Base-by-base conservation (phyloP, 2,888 invertebrate species). In the Sarcophaga rosellei region DNA sequence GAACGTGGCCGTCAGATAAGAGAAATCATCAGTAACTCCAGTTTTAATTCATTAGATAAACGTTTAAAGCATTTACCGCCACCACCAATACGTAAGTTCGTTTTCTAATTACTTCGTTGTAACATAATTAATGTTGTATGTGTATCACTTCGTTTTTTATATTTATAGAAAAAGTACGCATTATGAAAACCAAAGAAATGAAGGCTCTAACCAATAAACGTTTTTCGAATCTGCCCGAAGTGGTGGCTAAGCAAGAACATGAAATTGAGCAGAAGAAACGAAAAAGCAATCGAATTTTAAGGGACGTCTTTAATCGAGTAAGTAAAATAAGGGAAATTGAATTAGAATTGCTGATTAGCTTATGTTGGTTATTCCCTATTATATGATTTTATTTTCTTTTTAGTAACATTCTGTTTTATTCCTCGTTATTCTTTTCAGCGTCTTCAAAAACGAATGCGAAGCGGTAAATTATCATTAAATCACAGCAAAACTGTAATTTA, bases 261-360 rank as follows among this genome's bases (percentile, higher is more conserved):
- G 92, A 94, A 23, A 94, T 94, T 79, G 95, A 95, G 88, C 95
- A 96, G 89, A 94, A 94, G 70, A 94, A 94, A 2, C 95, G 94
- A 90, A 95, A 95, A 88, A 95, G 96, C 11, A 97, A 97, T 93
- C 94, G 96, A 88, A 92, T 97, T 45, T 95, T 97, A 94, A 95
- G 96, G 1, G 95, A 95, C 91, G 94, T 97, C 82, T 97, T 97
- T 92, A 96, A 96, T 91, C 95, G 95, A 94, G 96, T 96, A 93
- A 80, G 88, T 87, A 15, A 59, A 44, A 69, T n/a, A 79, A 21
- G 47, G 11, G 68, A 20, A 59, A 73, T 10, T 35, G 35, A 35
- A 35, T 35, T 35, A 35, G 35, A 35, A 35, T 10, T 10, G 1
- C 35, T 10, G 8, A 35, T 8, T 10, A 35, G 35, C 35, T 35